A percentile compares a stretch with the other conserved stretches of the same genome.
These are phyloP conservation scores for Troides helena DNA, from an alignment of 2,888 invertebrate genomes.

Conservation along the genomic window DNA sequence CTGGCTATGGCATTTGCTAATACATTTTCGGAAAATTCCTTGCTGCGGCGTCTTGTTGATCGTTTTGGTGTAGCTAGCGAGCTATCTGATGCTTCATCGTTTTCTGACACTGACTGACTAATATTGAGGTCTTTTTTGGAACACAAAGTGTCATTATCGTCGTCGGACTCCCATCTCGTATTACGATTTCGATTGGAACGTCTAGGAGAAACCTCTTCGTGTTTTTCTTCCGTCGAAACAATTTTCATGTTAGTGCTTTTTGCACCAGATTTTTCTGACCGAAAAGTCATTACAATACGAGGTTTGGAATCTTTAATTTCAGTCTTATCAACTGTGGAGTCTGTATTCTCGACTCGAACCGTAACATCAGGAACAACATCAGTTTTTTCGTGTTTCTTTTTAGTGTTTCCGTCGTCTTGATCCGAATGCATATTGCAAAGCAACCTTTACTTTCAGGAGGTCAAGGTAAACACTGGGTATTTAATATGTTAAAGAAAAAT, in stretches of 20 bases:
- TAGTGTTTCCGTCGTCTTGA: slow-evolving; percentile 49
- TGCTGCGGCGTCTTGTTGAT: slow-evolving; percentile 82
- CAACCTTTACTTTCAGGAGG: slow-evolving; percentile 40
- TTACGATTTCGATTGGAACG: slow-evolving; percentile 60
- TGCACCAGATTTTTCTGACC: slow-evolving; percentile 80
- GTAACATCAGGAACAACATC: slow-evolving; percentile 47
- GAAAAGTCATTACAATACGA: slow-evolving; percentile 82
- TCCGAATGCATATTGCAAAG: slow-evolving; percentile 69
- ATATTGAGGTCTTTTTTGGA: slow-evolving; percentile 52
- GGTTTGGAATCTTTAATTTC: slow-evolving; percentile 74
- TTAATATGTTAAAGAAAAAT: slow-evolving; percentile 1
- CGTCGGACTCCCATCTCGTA: slow-evolving; percentile 62
- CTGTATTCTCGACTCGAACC: slow-evolving; percentile 53
- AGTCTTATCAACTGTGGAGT: slow-evolving; percentile 48
- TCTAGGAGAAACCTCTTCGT: slow-evolving; percentile 61
- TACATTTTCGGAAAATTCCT: slow-evolving; percentile 82
- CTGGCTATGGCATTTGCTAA: slow-evolving; percentile 86
- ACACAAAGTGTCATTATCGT: slow-evolving; percentile 52
- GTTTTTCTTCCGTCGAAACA: slow-evolving; percentile 69
- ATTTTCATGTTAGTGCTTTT: slow-evolving; percentile 78
- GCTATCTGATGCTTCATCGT: slow-evolving; percentile 61
- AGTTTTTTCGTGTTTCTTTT: slow-evolving; percentile 58
- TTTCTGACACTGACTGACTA: slow-evolving; percentile 58
- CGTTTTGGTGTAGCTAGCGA: slow-evolving; percentile 77
- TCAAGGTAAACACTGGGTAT: slow-evolving; percentile 31